A percentile compares a stretch with the other conserved stretches of the same genome.
These are phyloP conservation scores for Anableps anableps DNA, from an alignment of 2,797 vertebrate genomes.

Conservation along the genomic window DNA sequence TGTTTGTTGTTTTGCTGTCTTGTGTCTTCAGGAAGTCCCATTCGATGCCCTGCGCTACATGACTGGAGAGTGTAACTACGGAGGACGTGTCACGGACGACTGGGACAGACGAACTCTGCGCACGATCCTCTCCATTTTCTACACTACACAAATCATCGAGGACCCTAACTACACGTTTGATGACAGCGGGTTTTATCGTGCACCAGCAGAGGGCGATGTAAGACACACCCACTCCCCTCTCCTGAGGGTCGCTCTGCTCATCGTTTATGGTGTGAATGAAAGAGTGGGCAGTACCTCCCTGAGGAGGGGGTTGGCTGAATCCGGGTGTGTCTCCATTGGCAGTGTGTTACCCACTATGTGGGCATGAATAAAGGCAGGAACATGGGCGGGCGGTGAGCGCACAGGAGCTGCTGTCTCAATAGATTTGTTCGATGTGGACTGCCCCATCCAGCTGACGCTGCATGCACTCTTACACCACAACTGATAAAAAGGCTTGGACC, in stretches of 20 bases:
- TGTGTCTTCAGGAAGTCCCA: slow-evolving; percentile 83
- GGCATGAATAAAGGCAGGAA: too few species aligned
- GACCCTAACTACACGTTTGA: slow-evolving; percentile 85
- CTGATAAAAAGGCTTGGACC: too few species aligned
- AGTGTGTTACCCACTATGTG: too few species aligned
- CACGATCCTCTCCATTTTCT: slow-evolving; percentile 87
- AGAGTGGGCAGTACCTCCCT: too few species aligned
- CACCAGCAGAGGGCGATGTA: slow-evolving; percentile 83
- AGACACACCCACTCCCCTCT: slow-evolving; percentile 5
- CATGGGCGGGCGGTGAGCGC: too few species aligned
- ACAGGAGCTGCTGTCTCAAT: too few species aligned
- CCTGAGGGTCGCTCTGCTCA: not conserved
- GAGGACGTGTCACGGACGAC: slow-evolving; percentile 89
- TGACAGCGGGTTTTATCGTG: slow-evolving; percentile 86
- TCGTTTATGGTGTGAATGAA: not conserved
- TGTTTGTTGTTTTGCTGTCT: not conserved
- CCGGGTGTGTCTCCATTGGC: too few species aligned
- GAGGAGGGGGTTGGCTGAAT: too few species aligned
- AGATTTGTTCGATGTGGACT: too few species aligned
- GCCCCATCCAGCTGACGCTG: too few species aligned
- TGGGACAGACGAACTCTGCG: slow-evolving; percentile 88
- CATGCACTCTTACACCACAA: too few species aligned
- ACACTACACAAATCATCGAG: slow-evolving; percentile 73
- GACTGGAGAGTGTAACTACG: slow-evolving; percentile 90
- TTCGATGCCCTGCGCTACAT: slow-evolving; percentile 88